Percentiles rank a stretch among this genome's conserved stretches.
These are phyloP conservation scores for Cheirogaleus medius DNA, from an alignment of 2,113 vertebrate species.

Conservation along the genomic window DNA sequence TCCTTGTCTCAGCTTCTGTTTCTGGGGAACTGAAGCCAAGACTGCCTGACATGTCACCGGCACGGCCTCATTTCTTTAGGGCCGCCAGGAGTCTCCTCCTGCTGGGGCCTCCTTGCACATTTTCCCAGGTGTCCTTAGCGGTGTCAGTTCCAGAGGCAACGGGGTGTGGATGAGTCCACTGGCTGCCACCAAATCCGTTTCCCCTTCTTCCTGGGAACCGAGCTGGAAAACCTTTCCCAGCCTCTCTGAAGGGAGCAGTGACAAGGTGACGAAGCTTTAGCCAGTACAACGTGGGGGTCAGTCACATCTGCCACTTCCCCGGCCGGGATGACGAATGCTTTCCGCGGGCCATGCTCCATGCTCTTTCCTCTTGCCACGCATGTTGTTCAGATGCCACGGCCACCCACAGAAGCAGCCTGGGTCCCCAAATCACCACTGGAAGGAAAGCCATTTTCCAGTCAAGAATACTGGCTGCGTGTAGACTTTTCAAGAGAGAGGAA, in stretches of 20 bases:
- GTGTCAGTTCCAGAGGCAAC: background rate
- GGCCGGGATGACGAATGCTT: background rate
- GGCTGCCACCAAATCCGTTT: background rate
- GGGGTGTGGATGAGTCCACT: background rate
- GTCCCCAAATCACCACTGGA: accelerated
- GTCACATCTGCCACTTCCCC: background rate
- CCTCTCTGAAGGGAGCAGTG: background rate
- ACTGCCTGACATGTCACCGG: background rate
- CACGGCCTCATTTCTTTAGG: background rate
- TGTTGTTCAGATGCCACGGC: background rate
- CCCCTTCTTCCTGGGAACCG: background rate
- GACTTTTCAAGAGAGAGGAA: background rate
- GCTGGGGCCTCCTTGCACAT: no score
- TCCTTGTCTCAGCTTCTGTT: background rate
- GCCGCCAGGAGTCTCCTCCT: background rate
- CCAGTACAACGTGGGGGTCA: accelerated
- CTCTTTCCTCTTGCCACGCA: background rate
- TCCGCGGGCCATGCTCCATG: accelerated
- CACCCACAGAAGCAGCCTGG: background rate
- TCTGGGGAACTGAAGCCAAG: background rate
- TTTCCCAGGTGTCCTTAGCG: background rate
- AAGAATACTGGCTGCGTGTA: no score
- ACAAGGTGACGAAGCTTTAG: background rate
- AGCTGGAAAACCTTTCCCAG: background rate
- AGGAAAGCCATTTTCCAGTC: background rate